Evolutionary conservation across 2,888 invertebrate genomes (phyloP), one percentile per base, ranked within the genome.

Genomic region (Callinectes sapidus): DNA sequence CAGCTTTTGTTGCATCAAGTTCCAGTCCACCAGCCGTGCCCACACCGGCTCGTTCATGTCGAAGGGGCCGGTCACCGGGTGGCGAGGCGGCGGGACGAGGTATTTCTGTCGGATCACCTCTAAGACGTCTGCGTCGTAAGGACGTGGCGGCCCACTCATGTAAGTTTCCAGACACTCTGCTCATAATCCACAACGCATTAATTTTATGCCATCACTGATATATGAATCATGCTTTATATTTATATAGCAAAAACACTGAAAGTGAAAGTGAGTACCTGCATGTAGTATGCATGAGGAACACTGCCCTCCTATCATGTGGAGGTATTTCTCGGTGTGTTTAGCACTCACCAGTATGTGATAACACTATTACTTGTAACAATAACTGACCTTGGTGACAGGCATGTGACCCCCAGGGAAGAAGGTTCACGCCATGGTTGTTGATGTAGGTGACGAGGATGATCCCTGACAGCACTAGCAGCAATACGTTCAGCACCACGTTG

Each of bases 21-120:
- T 66, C 94, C 94, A 94, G 86, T 94, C 94, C 18, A 93, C 88
- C 71, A 94, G 89, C n/a, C 91, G 90, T 85, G 85, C 91, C 94
- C 94, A 94, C 48, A 93, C 88, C 5, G 92, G 94, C 85, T 87
- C n/a, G 48, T 93, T 16, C 54, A 94, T 92, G 66, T 92, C 91
- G 39, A 92, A 86, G 54, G 89, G 77, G 10, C 66, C 77, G 0
- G 85, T 90, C 87, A 90, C 85, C 2, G 92, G 92, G 39, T 92
- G 54, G 16, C 42, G 3, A 5, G 94, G 94, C 1, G 94, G 94
- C 0, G 91, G 91, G 14, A 61, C 55, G 23, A 94, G 91, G 86
- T 90, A 93, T 1, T 61, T 35, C 2, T 94, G 91, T 55, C 77
- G 77, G 55, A 94, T 55, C 61, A 93, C 5, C 28, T 32, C 32